Evolutionary conservation across 2,113 vertebrate species (phyloP).

Genomic region (Gnathonemus longibarbis): DNA sequence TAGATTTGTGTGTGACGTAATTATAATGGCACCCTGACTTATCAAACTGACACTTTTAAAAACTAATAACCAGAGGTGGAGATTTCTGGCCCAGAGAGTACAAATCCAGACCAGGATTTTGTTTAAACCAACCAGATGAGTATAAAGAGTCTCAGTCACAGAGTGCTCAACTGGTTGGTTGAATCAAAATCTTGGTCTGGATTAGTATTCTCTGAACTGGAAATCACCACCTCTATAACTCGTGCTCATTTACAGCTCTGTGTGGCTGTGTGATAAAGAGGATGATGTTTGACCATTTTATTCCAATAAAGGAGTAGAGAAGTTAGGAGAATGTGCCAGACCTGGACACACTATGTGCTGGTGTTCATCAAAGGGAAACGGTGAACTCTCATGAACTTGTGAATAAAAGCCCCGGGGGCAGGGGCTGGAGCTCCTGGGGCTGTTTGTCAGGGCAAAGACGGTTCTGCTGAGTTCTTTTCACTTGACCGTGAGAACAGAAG

Average conservation of each 20-base stretch:
- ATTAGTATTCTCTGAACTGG: no score
- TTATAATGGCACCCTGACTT: neutral
- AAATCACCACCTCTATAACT: neutral
- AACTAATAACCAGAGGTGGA: neutral
- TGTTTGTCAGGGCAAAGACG: neutral
- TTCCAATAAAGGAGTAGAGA: neutral
- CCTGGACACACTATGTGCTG: neutral
- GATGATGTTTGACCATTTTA: neutral
- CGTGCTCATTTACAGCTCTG: neutral
- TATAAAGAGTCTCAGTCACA: no score
- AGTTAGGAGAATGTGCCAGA: neutral
- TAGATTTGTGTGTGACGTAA: neutral
- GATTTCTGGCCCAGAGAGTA: no score
- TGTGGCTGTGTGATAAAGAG: neutral
- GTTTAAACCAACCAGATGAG: no score
- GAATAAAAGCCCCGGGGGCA: neutral
- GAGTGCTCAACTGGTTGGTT: no score
- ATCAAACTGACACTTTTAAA: conserved; percentile 11
- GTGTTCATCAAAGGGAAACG: neutral
- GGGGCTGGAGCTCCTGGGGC: neutral
- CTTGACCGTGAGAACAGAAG: neutral
- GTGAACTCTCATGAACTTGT: neutral
- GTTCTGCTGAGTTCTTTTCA: neutral
- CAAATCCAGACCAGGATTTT: no score
- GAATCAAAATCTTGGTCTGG: no score